These are phyloP conservation scores for Agrenia bidenticulata DNA, from an alignment of 2,888 invertebrate genomes.

Conservation along the genomic window DNA sequence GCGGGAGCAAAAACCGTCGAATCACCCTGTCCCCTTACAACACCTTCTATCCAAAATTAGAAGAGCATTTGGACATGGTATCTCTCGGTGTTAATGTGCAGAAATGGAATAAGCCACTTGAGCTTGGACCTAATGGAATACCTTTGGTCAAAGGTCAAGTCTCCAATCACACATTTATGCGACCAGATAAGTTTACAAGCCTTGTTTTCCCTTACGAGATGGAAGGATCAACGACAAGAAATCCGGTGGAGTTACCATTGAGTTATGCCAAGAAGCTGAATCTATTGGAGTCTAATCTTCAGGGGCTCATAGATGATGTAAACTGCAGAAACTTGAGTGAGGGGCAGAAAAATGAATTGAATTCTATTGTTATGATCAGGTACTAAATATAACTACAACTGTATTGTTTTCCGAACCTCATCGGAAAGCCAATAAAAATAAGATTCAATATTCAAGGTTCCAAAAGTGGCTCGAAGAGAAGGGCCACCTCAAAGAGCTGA, in stretches of 20 bases:
- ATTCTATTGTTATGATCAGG: neutral
- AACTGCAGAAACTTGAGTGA: neutral
- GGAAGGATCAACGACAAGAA: slow-evolving; percentile 3
- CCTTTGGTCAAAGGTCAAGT: slow-evolving; percentile 8
- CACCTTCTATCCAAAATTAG: slow-evolving; percentile 31
- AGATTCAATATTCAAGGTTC: too few relatives aligned
- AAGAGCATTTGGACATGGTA: slow-evolving; percentile 21
- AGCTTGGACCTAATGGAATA: slow-evolving; percentile 31
- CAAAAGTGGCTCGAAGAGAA: slow-evolving; percentile 34
- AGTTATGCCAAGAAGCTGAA: slow-evolving; percentile 4
- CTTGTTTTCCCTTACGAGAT: slow-evolving; percentile 23
- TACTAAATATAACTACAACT: too few relatives aligned
- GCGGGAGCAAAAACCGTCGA: slow-evolving; percentile 37
- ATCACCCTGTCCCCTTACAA: slow-evolving; percentile 37
- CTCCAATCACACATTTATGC: slow-evolving; percentile 10
- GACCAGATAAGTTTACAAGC: slow-evolving; percentile 9
- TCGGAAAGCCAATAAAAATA: too few relatives aligned
- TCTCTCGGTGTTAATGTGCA: slow-evolving; percentile 25
- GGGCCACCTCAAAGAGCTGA: slow-evolving; percentile 20
- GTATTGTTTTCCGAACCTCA: too few relatives aligned
- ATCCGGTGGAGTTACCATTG: slow-evolving; percentile 23
- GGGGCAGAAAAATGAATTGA: neutral
- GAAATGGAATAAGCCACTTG: slow-evolving; percentile 33
- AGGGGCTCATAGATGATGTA: neutral
- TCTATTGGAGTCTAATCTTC: neutral